These are phyloP conservation scores for Oophaga sylvatica DNA, from an alignment of 2,797 vertebrate genomes.

Conservation along the genomic window DNA sequence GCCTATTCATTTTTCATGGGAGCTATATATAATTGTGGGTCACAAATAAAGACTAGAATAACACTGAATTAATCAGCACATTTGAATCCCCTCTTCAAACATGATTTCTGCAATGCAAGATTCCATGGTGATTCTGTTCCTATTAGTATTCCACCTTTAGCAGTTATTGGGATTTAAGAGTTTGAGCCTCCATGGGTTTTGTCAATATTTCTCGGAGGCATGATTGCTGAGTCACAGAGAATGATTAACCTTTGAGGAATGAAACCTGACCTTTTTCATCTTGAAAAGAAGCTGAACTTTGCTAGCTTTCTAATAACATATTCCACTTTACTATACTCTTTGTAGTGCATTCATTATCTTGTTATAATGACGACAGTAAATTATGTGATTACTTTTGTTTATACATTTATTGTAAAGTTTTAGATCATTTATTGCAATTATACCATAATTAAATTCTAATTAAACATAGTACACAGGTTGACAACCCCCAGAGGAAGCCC, in stretches of 20 bases:
- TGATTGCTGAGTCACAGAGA: slow-evolving; percentile 42
- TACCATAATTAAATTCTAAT: background rate
- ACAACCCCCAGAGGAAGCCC: too few species aligned
- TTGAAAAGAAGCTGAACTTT: slow-evolving; percentile 36
- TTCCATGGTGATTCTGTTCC: slow-evolving; percentile 1
- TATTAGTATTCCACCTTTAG: slow-evolving; percentile 25
- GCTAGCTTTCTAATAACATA: slow-evolving; percentile 25
- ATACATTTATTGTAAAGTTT: background rate
- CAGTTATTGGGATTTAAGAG: slow-evolving; percentile 27
- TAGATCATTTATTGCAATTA: too few species aligned
- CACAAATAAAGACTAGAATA: slow-evolving; percentile 27
- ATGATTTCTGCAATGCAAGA: slow-evolving; percentile 9
- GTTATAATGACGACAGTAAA: background rate
- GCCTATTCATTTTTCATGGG: slow-evolving; percentile 25
- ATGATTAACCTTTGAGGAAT: slow-evolving; percentile 50
- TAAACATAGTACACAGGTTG: too few species aligned
- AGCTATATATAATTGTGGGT: slow-evolving; percentile 43
- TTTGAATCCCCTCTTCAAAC: background rate
- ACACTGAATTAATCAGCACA: slow-evolving; percentile 29
- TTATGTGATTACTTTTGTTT: background rate
- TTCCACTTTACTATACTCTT: slow-evolving; percentile 2
- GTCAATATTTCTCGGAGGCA: slow-evolving; percentile 30
- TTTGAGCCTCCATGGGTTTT: slow-evolving; percentile 9
- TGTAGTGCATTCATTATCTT: background rate
- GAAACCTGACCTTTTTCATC: slow-evolving; percentile 47